Conservation (phyloP, 2,797 vertebrate species). For the Oryzias dopingdopingensis region DNA sequence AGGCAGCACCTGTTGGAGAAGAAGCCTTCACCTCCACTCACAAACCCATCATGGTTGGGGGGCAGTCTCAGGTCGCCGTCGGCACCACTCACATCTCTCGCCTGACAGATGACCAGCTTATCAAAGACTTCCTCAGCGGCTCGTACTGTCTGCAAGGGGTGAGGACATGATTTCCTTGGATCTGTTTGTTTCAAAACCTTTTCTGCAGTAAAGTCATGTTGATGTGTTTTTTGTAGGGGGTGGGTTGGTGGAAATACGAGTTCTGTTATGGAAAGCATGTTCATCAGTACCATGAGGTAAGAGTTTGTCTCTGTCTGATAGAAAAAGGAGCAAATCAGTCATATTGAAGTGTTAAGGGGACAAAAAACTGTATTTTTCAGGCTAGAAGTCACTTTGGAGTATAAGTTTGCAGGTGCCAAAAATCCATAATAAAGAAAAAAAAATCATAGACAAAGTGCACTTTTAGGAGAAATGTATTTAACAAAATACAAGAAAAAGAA, state of each 20-base stretch:
- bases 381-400: too few relatives aligned
- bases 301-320: slow-evolving; percentile 1
- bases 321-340: not conserved
- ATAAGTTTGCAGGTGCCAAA: too few relatives aligned
- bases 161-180: slow-evolving; percentile 51
- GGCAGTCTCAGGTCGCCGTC: slow-evolving; percentile 87
- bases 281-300: slow-evolving; percentile 97
- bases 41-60: slow-evolving; percentile 88
- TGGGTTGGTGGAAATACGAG: slow-evolving; percentile 99
- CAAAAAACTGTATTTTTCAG: too few relatives aligned
- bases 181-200: not conserved
- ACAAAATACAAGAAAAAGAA: too few relatives aligned
- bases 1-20: slow-evolving; percentile 79
- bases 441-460: too few relatives aligned
- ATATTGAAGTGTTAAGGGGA: too few relatives aligned
- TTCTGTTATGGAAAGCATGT: slow-evolving; percentile 98
- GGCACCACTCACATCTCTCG: slow-evolving; percentile 97
- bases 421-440: too few relatives aligned
- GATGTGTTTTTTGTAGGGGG: slow-evolving; percentile 78
- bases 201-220: not conserved
- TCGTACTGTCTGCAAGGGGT: slow-evolving; percentile 98
- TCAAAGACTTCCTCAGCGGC: slow-evolving; percentile 96
- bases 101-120: slow-evolving; percentile 93
- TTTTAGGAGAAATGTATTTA: too few relatives aligned
- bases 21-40: slow-evolving; percentile 91